Percentiles rank a stretch among this genome's conserved stretches.
phyloP scores from a whole-genome alignment of 1,140 invertebrate genomes.

The Drosophila chauvacae region DNA sequence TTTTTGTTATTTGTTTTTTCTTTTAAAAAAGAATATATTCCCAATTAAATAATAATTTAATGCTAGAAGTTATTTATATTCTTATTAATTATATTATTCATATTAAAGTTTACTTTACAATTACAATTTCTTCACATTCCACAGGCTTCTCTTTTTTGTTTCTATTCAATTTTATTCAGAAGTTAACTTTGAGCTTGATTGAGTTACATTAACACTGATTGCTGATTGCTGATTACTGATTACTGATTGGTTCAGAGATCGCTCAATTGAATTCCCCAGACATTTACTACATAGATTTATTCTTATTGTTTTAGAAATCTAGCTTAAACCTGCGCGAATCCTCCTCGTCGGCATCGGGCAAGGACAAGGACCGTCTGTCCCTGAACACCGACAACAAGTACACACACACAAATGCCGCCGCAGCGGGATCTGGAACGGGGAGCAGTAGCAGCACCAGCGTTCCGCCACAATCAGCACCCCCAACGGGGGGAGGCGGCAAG shows the following conservation, averaged over 20 bases:
- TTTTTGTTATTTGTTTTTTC: neutral
- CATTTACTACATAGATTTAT: neutral
- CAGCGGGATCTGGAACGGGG: too few relatives aligned
- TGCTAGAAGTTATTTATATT: neutral
- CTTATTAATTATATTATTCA: neutral
- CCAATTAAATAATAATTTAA: neutral
- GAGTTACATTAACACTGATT: slow-evolving; percentile 17
- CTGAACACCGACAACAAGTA: slow-evolving; percentile 82
- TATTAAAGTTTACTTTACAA: neutral
- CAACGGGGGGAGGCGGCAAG: slow-evolving; percentile 37
- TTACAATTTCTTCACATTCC: neutral
- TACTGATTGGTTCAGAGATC: slow-evolving; percentile 17
- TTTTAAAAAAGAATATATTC: neutral
- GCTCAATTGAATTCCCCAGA: slow-evolving; percentile 1
- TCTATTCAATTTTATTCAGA: neutral
- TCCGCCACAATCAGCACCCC: slow-evolving; percentile 58
- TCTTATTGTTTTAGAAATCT: slow-evolving; percentile 65
- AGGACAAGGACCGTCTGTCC: slow-evolving; percentile 78
- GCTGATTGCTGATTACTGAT: neutral
- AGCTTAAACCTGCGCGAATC: slow-evolving; percentile 82
- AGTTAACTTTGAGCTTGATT: slow-evolving; percentile 7
- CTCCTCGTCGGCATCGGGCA: slow-evolving; percentile 41
- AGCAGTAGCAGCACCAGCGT: slow-evolving; percentile 11
- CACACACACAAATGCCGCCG: slow-evolving; percentile 60
- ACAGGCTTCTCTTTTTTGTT: too few relatives aligned